Conservation (phyloP, 2,888 invertebrate species). For the Tenthredo amoena region DNA sequence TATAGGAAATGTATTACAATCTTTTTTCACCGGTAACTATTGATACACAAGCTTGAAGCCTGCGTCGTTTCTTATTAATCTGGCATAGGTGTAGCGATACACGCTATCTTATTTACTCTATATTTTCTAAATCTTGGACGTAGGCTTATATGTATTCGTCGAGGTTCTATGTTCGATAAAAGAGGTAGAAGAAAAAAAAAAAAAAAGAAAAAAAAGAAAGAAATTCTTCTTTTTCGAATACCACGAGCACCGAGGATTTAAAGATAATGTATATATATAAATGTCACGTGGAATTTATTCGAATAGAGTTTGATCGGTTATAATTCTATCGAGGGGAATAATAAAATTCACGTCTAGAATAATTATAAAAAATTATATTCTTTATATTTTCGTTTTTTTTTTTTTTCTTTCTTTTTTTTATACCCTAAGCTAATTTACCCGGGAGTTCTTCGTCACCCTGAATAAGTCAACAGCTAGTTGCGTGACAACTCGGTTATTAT, state of each 20-base stretch:
- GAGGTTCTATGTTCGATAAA: slow-evolving; percentile 5
- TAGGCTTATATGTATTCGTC: background rate
- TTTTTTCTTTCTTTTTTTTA: background rate
- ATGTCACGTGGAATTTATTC: background rate
- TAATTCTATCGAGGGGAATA: background rate
- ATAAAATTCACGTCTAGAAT: background rate
- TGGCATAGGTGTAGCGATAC: background rate
- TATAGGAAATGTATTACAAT: slow-evolving; percentile 7
- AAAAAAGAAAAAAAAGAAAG: background rate
- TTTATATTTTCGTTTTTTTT: background rate
- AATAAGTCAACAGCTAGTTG: slow-evolving; percentile 9
- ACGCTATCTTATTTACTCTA: slow-evolving; percentile 18
- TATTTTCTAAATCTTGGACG: background rate
- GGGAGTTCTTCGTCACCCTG: background rate
- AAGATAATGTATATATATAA: background rate
- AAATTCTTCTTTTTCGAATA: background rate
- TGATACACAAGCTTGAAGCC: background rate
- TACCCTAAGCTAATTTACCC: slow-evolving; percentile 10
- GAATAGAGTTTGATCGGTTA: background rate
- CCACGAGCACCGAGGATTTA: background rate
- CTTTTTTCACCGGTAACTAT: background rate
- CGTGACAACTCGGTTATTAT: slow-evolving; percentile 15
- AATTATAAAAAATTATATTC: background rate
- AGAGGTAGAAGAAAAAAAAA: background rate
- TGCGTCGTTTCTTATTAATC: background rate